A percentile compares a stretch with the other conserved stretches of the same genome.
phyloP scores from a whole-genome alignment of 2,888 invertebrate species.

The Deilephila porcellus region DNA sequence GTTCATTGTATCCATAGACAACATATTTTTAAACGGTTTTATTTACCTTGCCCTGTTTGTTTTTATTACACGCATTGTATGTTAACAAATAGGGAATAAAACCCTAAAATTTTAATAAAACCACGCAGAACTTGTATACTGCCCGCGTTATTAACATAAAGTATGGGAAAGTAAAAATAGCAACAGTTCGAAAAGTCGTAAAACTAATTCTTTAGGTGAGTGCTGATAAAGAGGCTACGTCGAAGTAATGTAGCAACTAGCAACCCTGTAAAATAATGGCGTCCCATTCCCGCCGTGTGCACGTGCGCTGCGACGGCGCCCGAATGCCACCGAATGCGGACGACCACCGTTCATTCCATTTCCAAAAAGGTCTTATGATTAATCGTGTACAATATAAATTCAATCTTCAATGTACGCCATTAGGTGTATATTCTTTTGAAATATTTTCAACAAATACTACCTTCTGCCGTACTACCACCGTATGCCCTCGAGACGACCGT shows the following conservation, averaged over 20 bases:
- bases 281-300: constrained; percentile 66
- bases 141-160: constrained; percentile 41
- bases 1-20: neutral
- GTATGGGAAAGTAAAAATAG: constrained; percentile 41
- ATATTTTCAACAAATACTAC: constrained; percentile 35
- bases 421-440: constrained; percentile 37
- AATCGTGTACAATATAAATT: constrained; percentile 30
- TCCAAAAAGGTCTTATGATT: constrained; percentile 41
- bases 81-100: neutral
- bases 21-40: too few species aligned
- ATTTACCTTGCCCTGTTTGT: too few species aligned
- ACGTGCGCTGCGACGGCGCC: constrained; percentile 76
- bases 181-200: constrained; percentile 43
- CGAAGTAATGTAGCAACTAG: constrained; percentile 50
- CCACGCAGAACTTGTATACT: constrained; percentile 34
- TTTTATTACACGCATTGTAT: neutral
- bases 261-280: constrained; percentile 58
- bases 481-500: constrained; percentile 75
- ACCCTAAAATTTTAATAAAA: constrained; percentile 16
- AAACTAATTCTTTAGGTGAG: constrained; percentile 47
- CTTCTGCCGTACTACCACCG: constrained; percentile 42
- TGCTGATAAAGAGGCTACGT: constrained; percentile 44
- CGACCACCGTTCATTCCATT: constrained; percentile 50
- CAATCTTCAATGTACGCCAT: fast-evolving
- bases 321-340: constrained; percentile 73